A percentile compares a stretch with the other conserved stretches of the same genome.
Conservation (phyloP, 2,888 invertebrate species). For the Aspidiotus rigidus region DNA sequence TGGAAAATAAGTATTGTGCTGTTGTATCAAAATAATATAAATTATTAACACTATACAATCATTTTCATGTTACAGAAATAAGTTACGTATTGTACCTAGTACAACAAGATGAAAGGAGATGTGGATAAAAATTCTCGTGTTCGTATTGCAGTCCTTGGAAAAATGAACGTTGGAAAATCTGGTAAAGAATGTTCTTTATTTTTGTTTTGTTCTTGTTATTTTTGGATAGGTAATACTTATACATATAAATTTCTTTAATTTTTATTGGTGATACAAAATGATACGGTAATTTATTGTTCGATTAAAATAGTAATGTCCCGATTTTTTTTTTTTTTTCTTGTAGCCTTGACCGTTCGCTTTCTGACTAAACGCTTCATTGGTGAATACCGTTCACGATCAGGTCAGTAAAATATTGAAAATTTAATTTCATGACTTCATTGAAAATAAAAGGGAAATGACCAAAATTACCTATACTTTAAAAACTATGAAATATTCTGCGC, state of each 20-base stretch:
- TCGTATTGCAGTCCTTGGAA: conserved; percentile 65
- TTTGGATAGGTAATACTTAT: no score
- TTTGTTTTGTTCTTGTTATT: background rate
- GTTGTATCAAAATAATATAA: no score
- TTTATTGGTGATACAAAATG: no score
- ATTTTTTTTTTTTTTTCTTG: conserved; percentile 45
- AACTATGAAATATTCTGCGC: no score
- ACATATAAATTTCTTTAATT: no score
- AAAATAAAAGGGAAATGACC: background rate
- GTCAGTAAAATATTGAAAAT: conserved; percentile 44
- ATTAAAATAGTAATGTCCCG: background rate
- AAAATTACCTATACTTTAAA: background rate
- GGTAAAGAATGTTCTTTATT: conserved; percentile 48
- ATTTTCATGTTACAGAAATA: no score
- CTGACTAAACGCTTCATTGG: conserved; percentile 68
- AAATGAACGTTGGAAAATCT: conserved; percentile 69
- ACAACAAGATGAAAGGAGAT: conserved; percentile 6
- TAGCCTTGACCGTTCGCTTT: conserved; percentile 69
- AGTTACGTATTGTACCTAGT: no score
- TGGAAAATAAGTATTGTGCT: no score
- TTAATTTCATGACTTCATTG: no score
- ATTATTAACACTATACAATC: no score
- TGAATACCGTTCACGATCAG: conserved; percentile 71
- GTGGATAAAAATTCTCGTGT: conserved; percentile 47
- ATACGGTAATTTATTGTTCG: background rate